Base-by-base conservation (phyloP, 2,113 vertebrate genomes). In the Paratilapia polleni region DNA sequence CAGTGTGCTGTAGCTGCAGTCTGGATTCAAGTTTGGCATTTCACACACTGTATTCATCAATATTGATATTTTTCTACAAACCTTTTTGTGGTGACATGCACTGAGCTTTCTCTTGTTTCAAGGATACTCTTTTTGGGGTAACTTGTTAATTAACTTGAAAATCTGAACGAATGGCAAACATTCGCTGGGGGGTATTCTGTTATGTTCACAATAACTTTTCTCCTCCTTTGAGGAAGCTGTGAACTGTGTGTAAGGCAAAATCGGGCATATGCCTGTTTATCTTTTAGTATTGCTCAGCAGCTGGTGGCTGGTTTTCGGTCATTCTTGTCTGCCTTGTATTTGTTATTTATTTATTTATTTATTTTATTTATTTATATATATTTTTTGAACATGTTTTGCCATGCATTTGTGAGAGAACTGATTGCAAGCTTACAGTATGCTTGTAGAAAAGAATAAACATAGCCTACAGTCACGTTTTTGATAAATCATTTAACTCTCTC, bases 131-230 rank as follows among this genome's bases (percentile, higher is more conserved):
- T 20, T 75, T 80, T 76, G 19, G 63, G 28, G 34, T 14, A 22
- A 83, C 56, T 58, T 24, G 3, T 19, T 49, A 63, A 82, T 86
- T 84, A 63, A 78, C 63, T 58, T 56, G 5, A 54, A 17, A 17
- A 77, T 68, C 52, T 60, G 54, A 79, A 82, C 34, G 61, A 22
- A 75, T 14, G 4, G 76, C 49, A 78, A 75, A 80, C 77, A 73
- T 83, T 80, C n/a, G 49, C 81, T 58, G 12, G 19, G 47, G 59
- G 62, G 56, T 22, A 34, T 61, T 31, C 74, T 52, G 74, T 66
- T 68, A 49, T 57, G 26, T 68, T 75, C 43, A 41, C 58, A 81
- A 47, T 28, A 26, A 24, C 58, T 60, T 68, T 61, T n/a, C 63
- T 68, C 20, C 68, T 78, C 52, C n/a, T 56, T 34, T 22, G 36